Evolutionary conservation across 2,888 invertebrate genomes (phyloP), one percentile per base, ranked within the genome.

Genomic region (Polydesmus complanatus): DNA sequence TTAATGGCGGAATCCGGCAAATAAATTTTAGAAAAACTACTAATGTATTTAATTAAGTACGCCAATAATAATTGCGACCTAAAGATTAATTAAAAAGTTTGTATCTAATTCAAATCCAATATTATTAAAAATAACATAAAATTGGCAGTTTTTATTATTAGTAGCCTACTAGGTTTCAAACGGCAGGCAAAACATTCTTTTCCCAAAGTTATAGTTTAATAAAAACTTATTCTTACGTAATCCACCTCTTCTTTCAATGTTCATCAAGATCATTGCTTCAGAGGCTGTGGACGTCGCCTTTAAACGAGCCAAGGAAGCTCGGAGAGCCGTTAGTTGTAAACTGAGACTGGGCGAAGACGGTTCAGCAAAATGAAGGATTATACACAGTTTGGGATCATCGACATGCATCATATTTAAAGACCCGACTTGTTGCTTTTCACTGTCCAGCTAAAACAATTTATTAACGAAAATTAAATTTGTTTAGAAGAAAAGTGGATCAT

Each of bases 351-450:
- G 26, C 18, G 53, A 23, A 21, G 59, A 54, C 0, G 88, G 88
- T 68, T 89, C 88, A 90, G 91, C 91, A 67, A 92, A 79, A 73
- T 92, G 91, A 58, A 89, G 88, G 64, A 90, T 77, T 69, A 91
- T 84, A 75, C 88, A 89, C 66, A 88, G 79, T 74, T 91, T 91
- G 1, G 91, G 91, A 75, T 92, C 91, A 61, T 90, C 88, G 62
- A 91, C 85, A 75, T 88, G 87, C 55, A 88, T 78, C 55, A 88
- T 83, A 18, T 26, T 54, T 27, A 59, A 26, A 22, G 48, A n/a
- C 18, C 57, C 57, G 21, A 57, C 18, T 22, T 37, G 22, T 22
- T 37, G 22, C 25, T 57, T 47, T 3, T 57, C 57, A 8, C 48
- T 22, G n/a, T 57, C 57, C n/a, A 57, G 48, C 8, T 37, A 49